Evolutionary conservation across 2,113 vertebrate genomes (phyloP).

Genomic region (Xiphophorus maculatus): DNA sequence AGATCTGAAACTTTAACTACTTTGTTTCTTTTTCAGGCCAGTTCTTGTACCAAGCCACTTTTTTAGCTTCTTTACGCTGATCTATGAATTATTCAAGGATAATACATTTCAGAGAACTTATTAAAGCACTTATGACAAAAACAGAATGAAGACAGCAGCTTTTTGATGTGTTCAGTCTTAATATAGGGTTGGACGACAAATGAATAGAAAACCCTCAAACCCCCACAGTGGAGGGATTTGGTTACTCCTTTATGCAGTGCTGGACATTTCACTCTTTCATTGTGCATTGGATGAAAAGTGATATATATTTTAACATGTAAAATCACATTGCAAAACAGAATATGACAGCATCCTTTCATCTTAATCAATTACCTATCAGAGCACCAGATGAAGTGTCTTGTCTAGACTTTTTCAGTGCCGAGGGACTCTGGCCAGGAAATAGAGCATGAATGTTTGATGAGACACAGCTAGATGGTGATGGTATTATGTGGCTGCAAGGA

Average conservation of each 20-base stretch:
- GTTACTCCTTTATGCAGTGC: background rate
- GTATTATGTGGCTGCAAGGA: background rate
- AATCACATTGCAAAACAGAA: background rate
- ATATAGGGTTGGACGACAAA: background rate
- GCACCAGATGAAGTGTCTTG: constrained; percentile 33
- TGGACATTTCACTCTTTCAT: background rate
- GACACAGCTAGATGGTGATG: constrained; percentile 7
- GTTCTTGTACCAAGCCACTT: background rate
- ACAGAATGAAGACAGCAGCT: background rate
- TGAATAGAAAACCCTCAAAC: background rate
- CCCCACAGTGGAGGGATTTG: background rate
- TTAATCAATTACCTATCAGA: constrained; percentile 27
- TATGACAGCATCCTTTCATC: background rate
- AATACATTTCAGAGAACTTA: background rate
- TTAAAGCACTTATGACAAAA: background rate
- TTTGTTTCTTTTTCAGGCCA: background rate
- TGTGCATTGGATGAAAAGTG: background rate
- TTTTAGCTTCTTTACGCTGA: background rate
- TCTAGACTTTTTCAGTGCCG: constrained; percentile 42
- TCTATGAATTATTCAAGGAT: constrained; percentile 1
- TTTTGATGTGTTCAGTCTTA: background rate
- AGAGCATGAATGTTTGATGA: constrained; percentile 61
- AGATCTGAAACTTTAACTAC: background rate
- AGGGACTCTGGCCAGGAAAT: constrained; percentile 35
- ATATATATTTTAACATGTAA: background rate